These are phyloP conservation scores for Crotalus tigris DNA, from an alignment of 2,113 vertebrate species.

Conservation along the genomic window DNA sequence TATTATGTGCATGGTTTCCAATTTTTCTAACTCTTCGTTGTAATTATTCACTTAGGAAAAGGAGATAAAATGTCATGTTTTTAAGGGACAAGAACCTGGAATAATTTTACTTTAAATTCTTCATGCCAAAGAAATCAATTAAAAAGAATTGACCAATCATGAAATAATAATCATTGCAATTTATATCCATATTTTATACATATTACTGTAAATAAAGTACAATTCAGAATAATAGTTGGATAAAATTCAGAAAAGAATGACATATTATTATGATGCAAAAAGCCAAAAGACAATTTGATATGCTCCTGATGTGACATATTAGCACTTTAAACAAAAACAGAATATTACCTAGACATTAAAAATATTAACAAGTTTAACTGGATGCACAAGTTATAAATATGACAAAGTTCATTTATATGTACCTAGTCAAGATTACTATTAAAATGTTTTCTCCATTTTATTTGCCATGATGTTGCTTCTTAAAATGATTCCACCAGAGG, in stretches of 20 bases:
- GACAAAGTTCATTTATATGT: not conserved
- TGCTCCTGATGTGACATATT: not conserved
- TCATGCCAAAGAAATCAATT: not conserved
- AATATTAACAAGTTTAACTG: not conserved
- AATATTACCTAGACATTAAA: not conserved
- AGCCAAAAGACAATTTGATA: not conserved
- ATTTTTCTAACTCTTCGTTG: rapidly evolving
- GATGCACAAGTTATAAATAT: not conserved
- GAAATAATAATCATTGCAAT: not conserved
- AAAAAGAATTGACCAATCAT: not conserved
- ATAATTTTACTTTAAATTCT: not conserved
- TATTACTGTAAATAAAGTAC: no score
- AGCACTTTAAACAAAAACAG: not conserved
- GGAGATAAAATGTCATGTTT: not conserved
- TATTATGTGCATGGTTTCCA: not conserved
- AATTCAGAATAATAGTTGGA: not conserved
- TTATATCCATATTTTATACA: not conserved
- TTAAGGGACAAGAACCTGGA: not conserved
- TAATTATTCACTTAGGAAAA: not conserved
- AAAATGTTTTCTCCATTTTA: not conserved
- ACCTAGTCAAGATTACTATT: not conserved
- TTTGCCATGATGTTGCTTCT: not conserved
- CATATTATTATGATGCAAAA: not conserved
- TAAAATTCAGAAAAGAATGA: not conserved
- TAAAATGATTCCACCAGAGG: not conserved